phyloP scores from a whole-genome alignment of 2,888 invertebrate species.

The Cantharis rustica region DNA sequence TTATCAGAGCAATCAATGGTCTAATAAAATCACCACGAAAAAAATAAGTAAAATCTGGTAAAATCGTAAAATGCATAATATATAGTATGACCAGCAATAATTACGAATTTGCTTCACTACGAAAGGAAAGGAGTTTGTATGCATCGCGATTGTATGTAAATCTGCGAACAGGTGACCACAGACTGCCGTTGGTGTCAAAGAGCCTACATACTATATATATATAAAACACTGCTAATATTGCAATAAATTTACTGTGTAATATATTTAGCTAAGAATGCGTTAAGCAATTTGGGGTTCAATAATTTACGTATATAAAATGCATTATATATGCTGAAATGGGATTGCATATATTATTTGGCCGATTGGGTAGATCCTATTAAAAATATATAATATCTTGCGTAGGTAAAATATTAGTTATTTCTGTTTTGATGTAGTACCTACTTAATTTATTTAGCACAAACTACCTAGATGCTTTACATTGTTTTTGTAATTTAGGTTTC shows the following conservation, averaged over 20 bases:
- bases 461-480: no score
- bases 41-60: background rate
- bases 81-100: constrained; percentile 30
- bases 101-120: constrained; percentile 34
- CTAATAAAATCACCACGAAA: background rate
- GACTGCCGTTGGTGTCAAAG: constrained; percentile 21
- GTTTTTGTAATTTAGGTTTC: no score
- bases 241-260: constrained; percentile 23
- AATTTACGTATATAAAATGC: background rate
- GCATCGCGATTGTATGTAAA: constrained; percentile 32
- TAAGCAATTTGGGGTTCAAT: background rate
- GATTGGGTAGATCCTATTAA: no score
- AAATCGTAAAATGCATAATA: constrained; percentile 2
- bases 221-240: constrained; percentile 18
- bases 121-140: constrained; percentile 29
- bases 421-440: no score
- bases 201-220: constrained; percentile 24
- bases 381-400: no score
- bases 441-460: no score
- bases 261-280: constrained; percentile 5
- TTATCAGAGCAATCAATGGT: background rate
- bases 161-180: constrained; percentile 28
- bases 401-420: no score
- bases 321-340: background rate
- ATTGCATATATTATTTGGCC: no score